Conservation (phyloP, 2,113 vertebrate species). For the Leptodactylus fuscus region DNA sequence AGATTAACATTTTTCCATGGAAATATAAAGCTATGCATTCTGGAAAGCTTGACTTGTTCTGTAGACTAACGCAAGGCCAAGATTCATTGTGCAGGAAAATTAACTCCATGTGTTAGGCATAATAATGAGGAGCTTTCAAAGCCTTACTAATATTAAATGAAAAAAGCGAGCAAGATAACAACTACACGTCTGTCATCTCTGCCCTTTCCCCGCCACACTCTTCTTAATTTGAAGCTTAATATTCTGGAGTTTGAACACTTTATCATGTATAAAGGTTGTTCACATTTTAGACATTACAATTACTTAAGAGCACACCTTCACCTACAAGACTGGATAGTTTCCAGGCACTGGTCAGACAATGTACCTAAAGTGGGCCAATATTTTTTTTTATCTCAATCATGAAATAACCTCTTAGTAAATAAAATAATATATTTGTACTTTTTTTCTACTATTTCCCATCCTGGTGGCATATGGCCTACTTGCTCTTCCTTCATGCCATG, state of each 20-base stretch:
- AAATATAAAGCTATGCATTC: not conserved
- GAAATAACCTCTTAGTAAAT: no score
- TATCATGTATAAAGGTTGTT: not conserved
- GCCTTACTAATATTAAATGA: constrained; percentile 6
- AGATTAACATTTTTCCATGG: constrained; percentile 19
- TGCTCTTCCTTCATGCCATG: no score
- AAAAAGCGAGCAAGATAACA: not conserved
- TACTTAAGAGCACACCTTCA: not conserved
- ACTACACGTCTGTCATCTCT: not conserved
- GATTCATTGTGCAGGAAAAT: constrained; percentile 22
- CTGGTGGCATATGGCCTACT: not conserved
- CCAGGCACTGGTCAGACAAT: not conserved
- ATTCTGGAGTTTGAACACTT: not conserved
- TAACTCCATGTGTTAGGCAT: constrained; percentile 4
- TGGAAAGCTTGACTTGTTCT: not conserved
- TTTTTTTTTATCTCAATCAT: not conserved
- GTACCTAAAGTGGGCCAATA: not conserved
- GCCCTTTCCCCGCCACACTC: not conserved
- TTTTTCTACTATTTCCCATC: no score
- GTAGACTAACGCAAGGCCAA: not conserved
- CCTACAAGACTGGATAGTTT: not conserved
- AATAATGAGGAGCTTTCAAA: constrained; percentile 2
- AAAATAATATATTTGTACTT: no score
- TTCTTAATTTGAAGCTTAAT: not conserved
- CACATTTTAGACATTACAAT: not conserved